Evolutionary conservation across 1,140 invertebrate species (phyloP).

Genomic region (Papilio polytes): DNA sequence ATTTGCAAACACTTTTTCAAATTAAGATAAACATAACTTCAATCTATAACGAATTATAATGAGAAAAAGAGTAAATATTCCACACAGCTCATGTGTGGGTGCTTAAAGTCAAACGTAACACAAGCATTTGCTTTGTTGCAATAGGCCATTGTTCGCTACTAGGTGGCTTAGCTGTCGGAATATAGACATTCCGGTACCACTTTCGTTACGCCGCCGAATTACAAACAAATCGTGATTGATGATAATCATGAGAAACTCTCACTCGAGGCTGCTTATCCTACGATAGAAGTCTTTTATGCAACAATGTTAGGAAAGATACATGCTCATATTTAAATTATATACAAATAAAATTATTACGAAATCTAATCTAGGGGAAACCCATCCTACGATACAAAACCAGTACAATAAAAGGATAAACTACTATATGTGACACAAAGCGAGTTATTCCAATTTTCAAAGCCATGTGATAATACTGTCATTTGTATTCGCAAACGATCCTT

Average conservation of each 20-base stretch:
- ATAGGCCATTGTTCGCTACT: slow-evolving; percentile 15
- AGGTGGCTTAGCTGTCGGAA: slow-evolving; percentile 13
- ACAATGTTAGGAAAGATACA: background rate
- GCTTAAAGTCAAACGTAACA: background rate
- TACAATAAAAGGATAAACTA: background rate
- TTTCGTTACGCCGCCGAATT: slow-evolving; percentile 21
- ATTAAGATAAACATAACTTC: background rate
- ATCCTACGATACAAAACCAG: background rate
- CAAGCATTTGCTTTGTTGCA: slow-evolving; percentile 9
- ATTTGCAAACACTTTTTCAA: too few relatives aligned
- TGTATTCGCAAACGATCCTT: slow-evolving; percentile 66
- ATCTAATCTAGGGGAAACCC: background rate
- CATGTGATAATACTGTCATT: slow-evolving; percentile 48
- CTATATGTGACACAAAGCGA: background rate
- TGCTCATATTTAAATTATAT: background rate
- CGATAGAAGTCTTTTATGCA: background rate
- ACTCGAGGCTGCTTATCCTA: background rate
- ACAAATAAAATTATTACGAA: background rate
- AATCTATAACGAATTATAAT: background rate
- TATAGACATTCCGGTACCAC: slow-evolving; percentile 11
- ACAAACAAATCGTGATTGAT: slow-evolving; percentile 25
- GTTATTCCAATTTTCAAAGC: slow-evolving; percentile 41
- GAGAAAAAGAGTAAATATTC: background rate
- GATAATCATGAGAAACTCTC: slow-evolving; percentile 18
- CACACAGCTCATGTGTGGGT: slow-evolving; percentile 12